Base-by-base conservation (phyloP, 1,140 invertebrate species). In the Drosophila bocki region DNA sequence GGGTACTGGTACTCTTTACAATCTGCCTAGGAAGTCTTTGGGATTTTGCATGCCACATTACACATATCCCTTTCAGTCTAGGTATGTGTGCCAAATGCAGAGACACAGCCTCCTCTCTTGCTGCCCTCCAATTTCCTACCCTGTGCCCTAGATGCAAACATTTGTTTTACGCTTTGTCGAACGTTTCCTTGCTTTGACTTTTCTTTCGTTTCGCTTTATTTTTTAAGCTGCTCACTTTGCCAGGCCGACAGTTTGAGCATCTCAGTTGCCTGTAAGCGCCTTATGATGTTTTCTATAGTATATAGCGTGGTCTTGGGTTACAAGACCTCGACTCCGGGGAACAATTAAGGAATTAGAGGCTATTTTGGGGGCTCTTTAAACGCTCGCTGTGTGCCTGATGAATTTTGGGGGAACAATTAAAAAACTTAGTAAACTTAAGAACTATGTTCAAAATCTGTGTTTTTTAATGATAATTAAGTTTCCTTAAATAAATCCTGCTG, bases 111-210 rank as follows among this genome's bases (percentile, higher is more conserved):
- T 41, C 35, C 42, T 7, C 29, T 6, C 64, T 54, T 48, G 26
- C 39, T 12, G 11, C 22, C 48, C 35, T 3, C 22, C 29, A 13
- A 39, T 39, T 32, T 42, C 5, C 39, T 11, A 19, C 5, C 19
- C 9, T 15, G 17, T 29, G 33, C 50, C 35, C 39, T 42, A 37
- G n/a, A 60, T 50, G 56, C 53, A 75, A 75, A 75, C 63, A 70
- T 70, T 81, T 76, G 59, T 75, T 62, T 80, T 69, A 51, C 48
- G 42, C 54, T 76, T 64, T 64, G 37, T 60, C 19, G 19, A 67
- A 75, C 62, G 54, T 39, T 62, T 45, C 17, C 17, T n/a, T 8
- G 15, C 15, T 11, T 29, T 70, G 48, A 54, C 62, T 67, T 53
- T 37, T 41, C 35, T 42, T 58, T 42, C 9, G 8, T 26, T 51